Conservation (phyloP, 2,797 vertebrate species). For the Valencia hispanica region DNA sequence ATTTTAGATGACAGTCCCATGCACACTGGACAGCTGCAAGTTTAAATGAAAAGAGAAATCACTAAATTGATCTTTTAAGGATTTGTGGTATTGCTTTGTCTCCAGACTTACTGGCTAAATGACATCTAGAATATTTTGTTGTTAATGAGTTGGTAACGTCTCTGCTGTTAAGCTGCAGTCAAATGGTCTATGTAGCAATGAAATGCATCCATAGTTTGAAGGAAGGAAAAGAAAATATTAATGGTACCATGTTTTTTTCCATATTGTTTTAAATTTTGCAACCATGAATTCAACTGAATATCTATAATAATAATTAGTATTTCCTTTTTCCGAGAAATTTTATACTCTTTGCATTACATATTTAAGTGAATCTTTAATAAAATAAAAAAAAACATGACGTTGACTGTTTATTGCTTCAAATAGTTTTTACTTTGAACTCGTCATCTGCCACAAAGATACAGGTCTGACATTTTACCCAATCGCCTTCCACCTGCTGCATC, state of each 20-base stretch:
- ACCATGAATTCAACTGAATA: no score
- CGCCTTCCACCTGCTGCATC: slow-evolving; percentile 18
- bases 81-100: neutral
- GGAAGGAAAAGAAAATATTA: no score
- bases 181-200: neutral
- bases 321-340: neutral
- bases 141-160: neutral
- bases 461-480: slow-evolving; percentile 36
- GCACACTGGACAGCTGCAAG: neutral
- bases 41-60: neutral
- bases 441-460: slow-evolving; percentile 26
- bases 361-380: neutral
- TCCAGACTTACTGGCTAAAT: no score
- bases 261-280: no score
- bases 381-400: neutral
- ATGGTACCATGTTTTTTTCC: no score
- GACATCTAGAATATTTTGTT: no score
- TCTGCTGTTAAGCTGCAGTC: neutral
- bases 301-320: neutral
- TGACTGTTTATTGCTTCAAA: neutral
- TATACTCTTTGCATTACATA: neutral
- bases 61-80: neutral
- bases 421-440: slow-evolving; percentile 21
- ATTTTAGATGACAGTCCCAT: neutral
- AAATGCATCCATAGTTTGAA: no score